A percentile compares a stretch with the other conserved stretches of the same genome.
Conservation (phyloP, 1,140 invertebrate species). For the Helicoverpa armigera region DNA sequence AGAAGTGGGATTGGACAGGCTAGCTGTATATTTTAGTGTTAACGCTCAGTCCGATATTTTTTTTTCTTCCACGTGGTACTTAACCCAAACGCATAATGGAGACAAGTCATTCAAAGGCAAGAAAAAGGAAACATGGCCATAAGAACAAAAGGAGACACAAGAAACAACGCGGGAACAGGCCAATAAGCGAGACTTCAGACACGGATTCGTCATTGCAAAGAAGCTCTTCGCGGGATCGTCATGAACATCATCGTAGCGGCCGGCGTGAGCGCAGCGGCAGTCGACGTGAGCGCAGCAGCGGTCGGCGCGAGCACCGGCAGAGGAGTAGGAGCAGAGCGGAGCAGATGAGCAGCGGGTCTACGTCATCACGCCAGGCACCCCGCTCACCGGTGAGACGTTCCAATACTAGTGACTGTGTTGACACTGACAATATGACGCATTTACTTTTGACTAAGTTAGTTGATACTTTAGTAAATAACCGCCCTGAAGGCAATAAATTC, state of each 20-base stretch:
- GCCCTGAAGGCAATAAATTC: slow-evolving; percentile 52
- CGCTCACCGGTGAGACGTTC: slow-evolving; percentile 24
- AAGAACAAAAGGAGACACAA: neutral
- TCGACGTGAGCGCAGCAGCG: neutral
- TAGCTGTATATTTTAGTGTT: too few relatives aligned
- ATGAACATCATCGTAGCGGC: neutral
- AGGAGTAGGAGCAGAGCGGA: neutral
- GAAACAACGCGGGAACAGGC: neutral
- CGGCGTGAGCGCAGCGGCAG: neutral
- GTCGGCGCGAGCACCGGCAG: neutral
- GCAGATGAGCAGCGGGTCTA: neutral
- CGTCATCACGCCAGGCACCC: neutral
- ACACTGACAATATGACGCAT: slow-evolving; percentile 13
- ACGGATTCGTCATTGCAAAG: neutral
- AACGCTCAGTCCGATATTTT: too few relatives aligned
- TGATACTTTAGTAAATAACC: slow-evolving; percentile 43
- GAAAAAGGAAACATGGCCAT: slow-evolving; percentile 6
- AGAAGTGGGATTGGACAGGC: too few relatives aligned
- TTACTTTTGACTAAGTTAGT: slow-evolving; percentile 44
- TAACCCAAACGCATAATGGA: too few relatives aligned
- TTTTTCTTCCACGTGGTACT: too few relatives aligned
- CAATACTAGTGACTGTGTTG: neutral
- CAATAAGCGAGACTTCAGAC: neutral
- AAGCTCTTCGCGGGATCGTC: neutral
- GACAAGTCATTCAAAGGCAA: neutral